phyloP scores from a whole-genome alignment of 2,888 invertebrate genomes.

The Aplocera efformata region DNA sequence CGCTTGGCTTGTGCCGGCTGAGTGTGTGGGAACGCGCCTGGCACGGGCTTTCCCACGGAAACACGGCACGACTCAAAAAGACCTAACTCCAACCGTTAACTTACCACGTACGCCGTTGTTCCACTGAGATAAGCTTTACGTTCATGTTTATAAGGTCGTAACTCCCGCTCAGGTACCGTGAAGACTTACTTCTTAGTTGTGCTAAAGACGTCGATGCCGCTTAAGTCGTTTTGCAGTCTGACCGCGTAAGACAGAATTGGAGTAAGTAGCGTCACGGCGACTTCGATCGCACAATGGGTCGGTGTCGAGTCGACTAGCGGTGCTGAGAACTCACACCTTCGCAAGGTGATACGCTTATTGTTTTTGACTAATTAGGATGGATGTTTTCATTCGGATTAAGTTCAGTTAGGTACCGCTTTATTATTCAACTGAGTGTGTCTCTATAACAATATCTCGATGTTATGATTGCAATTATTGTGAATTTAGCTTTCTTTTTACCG shows the following conservation, averaged over 20 bases:
- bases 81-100: constrained; percentile 36
- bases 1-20: constrained; percentile 79
- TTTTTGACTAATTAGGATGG: constrained; percentile 69
- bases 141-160: constrained; percentile 46
- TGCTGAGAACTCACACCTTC: constrained; percentile 74
- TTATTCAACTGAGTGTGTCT: not conserved
- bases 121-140: constrained; percentile 22
- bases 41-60: constrained; percentile 80
- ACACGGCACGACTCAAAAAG: constrained; percentile 51
- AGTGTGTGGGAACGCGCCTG: constrained; percentile 81
- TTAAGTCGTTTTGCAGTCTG: constrained; percentile 60
- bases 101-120: constrained; percentile 57
- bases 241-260: constrained; percentile 69
- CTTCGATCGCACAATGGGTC: constrained; percentile 76
- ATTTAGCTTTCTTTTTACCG: too few species aligned
- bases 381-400: constrained; percentile 39
- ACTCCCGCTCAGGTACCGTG: constrained; percentile 38
- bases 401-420: constrained; percentile 11
- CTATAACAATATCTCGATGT: too few species aligned
- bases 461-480: too few species aligned
- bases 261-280: constrained; percentile 80
- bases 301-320: constrained; percentile 74
- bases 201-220: constrained; percentile 41
- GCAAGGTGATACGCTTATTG: constrained; percentile 71
- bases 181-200: constrained; percentile 39